These are phyloP conservation scores for Astur gentilis DNA, from an alignment of 2,113 vertebrate genomes.

Conservation along the genomic window DNA sequence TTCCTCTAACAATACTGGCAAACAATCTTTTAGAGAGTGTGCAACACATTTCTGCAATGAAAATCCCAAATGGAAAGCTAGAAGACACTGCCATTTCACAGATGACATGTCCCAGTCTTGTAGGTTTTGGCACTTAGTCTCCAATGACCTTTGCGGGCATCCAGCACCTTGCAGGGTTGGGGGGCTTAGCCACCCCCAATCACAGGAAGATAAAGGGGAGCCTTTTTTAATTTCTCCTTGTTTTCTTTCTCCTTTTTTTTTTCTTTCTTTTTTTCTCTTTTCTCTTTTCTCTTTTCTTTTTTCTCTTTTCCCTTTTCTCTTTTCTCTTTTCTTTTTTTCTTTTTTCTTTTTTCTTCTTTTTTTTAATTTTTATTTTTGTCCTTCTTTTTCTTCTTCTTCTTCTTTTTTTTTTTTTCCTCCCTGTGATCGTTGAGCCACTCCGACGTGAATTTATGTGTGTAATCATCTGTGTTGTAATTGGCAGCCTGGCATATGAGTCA, in stretches of 20 bases:
- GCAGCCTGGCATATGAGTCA: constrained; percentile 78
- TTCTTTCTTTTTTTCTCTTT: too few species aligned
- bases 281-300: not conserved
- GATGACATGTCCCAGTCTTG: not conserved
- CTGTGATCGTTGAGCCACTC: constrained; percentile 38
- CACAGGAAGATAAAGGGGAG: not conserved
- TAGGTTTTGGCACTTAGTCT: not conserved
- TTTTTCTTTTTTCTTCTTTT: too few species aligned
- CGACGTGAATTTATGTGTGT: constrained; percentile 65
- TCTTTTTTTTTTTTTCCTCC: not conserved
- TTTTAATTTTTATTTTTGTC: too few species aligned
- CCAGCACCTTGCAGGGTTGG: not conserved
- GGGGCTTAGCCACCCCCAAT: not conserved
- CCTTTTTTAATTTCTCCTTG: not conserved
- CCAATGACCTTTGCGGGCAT: not conserved
- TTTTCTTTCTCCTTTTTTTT: too few species aligned
- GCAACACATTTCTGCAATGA: not conserved
- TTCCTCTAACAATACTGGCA: not conserved
- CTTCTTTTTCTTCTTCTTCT: too few species aligned
- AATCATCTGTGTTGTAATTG: constrained; percentile 74
- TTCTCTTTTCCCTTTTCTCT: not conserved
- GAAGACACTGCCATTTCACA: not conserved
- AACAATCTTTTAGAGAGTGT: not conserved
- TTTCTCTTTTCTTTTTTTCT: too few species aligned
- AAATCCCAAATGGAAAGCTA: not conserved